phyloP scores from a whole-genome alignment of 2,113 vertebrate genomes.

The Neotoma lepida region DNA sequence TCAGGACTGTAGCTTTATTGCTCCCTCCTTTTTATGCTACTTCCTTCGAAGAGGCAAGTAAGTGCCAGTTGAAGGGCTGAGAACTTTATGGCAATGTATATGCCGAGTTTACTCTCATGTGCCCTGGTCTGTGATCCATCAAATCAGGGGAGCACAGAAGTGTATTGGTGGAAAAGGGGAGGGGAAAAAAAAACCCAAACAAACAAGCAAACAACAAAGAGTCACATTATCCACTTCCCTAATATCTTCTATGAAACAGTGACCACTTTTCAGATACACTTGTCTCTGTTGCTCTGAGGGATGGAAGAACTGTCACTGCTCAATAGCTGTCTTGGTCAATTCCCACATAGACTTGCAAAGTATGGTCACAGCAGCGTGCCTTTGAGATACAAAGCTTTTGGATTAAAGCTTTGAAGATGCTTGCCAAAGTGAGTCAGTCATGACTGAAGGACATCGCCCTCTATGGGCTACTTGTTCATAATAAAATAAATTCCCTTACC shows the following conservation, averaged over 20 bases:
- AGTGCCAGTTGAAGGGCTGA: slow-evolving; percentile 15
- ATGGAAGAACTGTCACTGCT: slow-evolving; percentile 20
- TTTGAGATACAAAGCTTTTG: slow-evolving; percentile 25
- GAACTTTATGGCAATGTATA: neutral
- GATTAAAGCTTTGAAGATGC: slow-evolving; percentile 4
- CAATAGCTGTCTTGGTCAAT: neutral
- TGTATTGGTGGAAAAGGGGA: slow-evolving; percentile 8
- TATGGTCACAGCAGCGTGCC: neutral
- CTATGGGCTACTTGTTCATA: slow-evolving; percentile 13
- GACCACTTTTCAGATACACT: slow-evolving; percentile 8
- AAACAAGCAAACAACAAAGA: neutral
- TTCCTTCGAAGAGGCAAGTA: slow-evolving; percentile 44
- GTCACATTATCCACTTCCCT: slow-evolving; percentile 17
- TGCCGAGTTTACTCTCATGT: slow-evolving; percentile 46
- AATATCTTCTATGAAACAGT: slow-evolving; percentile 29
- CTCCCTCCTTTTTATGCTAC: neutral
- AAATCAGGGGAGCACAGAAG: slow-evolving; percentile 25
- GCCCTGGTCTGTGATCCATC: neutral
- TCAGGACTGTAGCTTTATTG: neutral
- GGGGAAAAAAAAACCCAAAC: neutral
- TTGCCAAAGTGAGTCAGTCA: neutral
- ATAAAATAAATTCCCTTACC: neutral
- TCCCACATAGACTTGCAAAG: neutral
- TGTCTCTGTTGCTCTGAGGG: slow-evolving; percentile 25
- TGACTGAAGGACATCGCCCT: neutral